Evolutionary conservation across 2,888 invertebrate species (phyloP).

Genomic region (Drosophila putrida): DNA sequence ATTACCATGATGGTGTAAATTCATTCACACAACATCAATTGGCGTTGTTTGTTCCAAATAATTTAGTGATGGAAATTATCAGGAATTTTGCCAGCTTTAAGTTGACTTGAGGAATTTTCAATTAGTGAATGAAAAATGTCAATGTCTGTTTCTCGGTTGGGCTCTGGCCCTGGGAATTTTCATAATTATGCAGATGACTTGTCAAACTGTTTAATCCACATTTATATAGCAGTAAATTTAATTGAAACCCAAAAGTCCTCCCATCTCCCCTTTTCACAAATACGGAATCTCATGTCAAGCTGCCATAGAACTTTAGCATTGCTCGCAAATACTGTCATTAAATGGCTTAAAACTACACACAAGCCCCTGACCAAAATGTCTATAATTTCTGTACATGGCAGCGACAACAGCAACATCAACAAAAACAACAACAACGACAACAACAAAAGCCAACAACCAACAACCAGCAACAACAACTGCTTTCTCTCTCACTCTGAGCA

Average conservation of each 20-base stretch:
- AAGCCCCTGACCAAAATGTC: constrained; percentile 54
- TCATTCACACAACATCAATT: constrained; percentile 58
- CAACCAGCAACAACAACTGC: constrained; percentile 22
- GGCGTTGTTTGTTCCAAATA: constrained; percentile 37
- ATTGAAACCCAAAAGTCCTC: constrained; percentile 48
- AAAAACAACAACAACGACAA: constrained; percentile 7
- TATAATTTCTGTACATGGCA: constrained; percentile 70
- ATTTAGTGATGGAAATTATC: constrained; percentile 23
- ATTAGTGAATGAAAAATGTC: constrained; percentile 69
- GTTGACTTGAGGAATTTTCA: constrained; percentile 67
- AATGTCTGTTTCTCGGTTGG: constrained; percentile 42
- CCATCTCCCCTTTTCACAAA: neutral
- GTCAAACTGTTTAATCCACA: constrained; percentile 64
- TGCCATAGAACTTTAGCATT: constrained; percentile 49
- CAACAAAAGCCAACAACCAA: constrained; percentile 11
- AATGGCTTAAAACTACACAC: constrained; percentile 57
- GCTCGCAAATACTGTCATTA: constrained; percentile 56
- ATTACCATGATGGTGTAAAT: constrained; percentile 44
- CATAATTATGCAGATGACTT: constrained; percentile 71
- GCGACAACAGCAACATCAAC: constrained; percentile 31
- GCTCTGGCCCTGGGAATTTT: constrained; percentile 52
- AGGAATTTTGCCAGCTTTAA: constrained; percentile 45
- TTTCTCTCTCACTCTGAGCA: constrained; percentile 56
- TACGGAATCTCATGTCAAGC: constrained; percentile 42
- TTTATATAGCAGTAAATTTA: constrained; percentile 60